Evolutionary conservation across 2,888 invertebrate genomes (phyloP).

Genomic region (Cerastoderma edule): DNA sequence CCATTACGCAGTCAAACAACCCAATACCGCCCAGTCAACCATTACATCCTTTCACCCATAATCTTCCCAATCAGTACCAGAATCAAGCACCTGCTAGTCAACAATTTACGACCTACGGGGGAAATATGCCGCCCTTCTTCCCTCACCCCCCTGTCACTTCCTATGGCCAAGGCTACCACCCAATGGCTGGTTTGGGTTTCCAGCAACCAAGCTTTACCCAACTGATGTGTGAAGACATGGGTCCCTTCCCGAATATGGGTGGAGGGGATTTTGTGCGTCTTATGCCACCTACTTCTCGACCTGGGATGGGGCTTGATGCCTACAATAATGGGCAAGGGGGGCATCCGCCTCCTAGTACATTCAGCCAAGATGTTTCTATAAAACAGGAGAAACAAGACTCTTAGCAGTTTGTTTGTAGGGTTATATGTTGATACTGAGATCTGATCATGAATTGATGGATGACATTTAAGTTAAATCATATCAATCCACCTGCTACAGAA

Average conservation of each 20-base stretch:
- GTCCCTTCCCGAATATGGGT: slow-evolving; percentile 7
- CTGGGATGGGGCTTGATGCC: not conserved
- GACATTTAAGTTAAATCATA: not conserved
- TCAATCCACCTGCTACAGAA: not conserved
- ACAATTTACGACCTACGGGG: slow-evolving; percentile 7
- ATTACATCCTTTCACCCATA: slow-evolving; percentile 16
- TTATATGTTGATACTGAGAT: not conserved
- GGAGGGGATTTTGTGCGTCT: slow-evolving; percentile 18
- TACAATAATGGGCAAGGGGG: not conserved
- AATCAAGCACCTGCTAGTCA: slow-evolving; percentile 7
- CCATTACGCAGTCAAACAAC: not conserved
- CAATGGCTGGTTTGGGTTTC: not conserved
- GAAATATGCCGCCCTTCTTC: slow-evolving; percentile 24
- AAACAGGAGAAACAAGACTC: slow-evolving; percentile 47
- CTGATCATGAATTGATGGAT: not conserved
- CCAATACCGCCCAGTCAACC: slow-evolving; percentile 12
- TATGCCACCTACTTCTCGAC: not conserved
- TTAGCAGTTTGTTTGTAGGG: not conserved
- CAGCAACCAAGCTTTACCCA: slow-evolving; percentile 40
- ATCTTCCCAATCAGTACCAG: not conserved
- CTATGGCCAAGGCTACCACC: not conserved
- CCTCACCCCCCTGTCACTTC: slow-evolving; percentile 19
- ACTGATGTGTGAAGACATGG: slow-evolving; percentile 26
- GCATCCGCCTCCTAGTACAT: not conserved
- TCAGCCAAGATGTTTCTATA: slow-evolving; percentile 27